These are phyloP conservation scores for Panagrolaimus sp. DNA, from an alignment of 1,140 invertebrate genomes.

Conservation along the genomic window DNA sequence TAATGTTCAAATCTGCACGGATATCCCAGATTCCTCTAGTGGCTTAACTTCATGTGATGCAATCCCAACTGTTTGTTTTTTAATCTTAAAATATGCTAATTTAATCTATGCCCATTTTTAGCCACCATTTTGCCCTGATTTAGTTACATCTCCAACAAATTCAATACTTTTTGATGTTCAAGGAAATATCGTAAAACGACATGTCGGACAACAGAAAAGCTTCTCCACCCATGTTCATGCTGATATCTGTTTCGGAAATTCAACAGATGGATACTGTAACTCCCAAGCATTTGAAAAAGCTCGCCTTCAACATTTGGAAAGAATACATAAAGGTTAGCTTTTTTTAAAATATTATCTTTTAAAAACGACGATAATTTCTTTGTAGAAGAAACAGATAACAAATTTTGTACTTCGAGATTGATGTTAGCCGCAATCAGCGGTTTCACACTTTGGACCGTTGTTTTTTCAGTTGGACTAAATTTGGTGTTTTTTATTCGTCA, in stretches of 20 bases:
- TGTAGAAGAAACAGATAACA: not conserved
- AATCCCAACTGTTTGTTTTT: constrained; percentile 47
- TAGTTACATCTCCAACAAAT: constrained; percentile 55
- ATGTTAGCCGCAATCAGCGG: not conserved
- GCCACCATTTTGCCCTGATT: constrained; percentile 57
- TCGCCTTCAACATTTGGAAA: constrained; percentile 24
- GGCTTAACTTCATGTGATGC: constrained; percentile 41
- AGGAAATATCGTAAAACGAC: constrained; percentile 18
- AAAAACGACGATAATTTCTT: too few species aligned
- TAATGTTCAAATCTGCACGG: constrained; percentile 50
- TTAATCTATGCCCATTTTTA: constrained; percentile 24
- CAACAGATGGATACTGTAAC: constrained; percentile 4
- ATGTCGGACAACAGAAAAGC: not conserved
- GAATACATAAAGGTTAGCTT: constrained; percentile 4
- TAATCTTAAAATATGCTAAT: not conserved
- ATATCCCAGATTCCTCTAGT: constrained; percentile 44
- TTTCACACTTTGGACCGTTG: constrained; percentile 17
- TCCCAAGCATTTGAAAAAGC: constrained; percentile 15
- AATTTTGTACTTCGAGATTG: constrained; percentile 14
- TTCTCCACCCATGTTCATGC: constrained; percentile 27
- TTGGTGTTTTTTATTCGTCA: constrained; percentile 12
- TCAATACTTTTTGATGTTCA: constrained; percentile 51
- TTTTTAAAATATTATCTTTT: not conserved
- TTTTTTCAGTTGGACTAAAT: constrained; percentile 15
- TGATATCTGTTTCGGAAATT: constrained; percentile 25